These are phyloP conservation scores for Antrozous pallidus DNA, from an alignment of 2,797 vertebrate genomes.

Conservation along the genomic window DNA sequence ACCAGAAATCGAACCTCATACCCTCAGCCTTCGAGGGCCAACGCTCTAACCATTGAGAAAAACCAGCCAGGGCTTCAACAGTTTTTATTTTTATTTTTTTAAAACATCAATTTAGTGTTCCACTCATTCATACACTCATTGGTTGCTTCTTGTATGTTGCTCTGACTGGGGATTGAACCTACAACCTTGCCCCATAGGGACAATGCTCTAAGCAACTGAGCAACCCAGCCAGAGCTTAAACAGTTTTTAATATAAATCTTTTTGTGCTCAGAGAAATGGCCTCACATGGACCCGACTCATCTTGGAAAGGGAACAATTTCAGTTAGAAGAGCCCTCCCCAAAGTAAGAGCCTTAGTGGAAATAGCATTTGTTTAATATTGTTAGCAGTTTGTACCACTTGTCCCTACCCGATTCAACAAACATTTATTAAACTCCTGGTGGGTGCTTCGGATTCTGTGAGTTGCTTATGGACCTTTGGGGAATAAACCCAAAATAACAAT, in stretches of 20 bases:
- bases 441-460: background rate
- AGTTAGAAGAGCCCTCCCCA: background rate
- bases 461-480: background rate
- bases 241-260: background rate
- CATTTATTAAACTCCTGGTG: background rate
- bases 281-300: background rate
- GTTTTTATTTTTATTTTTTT: too few relatives aligned
- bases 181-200: too few relatives aligned
- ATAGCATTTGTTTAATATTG: background rate
- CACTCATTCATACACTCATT: too few relatives aligned
- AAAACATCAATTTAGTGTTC: too few relatives aligned
- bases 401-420: background rate
- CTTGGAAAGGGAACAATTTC: background rate
- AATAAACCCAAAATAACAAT: background rate
- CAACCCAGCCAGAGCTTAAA: background rate
- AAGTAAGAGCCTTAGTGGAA: background rate
- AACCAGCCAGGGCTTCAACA: too few relatives aligned
- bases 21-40: too few relatives aligned
- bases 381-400: background rate
- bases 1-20: too few relatives aligned
- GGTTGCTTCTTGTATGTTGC: too few relatives aligned
- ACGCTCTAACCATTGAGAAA: too few relatives aligned
- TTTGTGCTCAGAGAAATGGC: background rate
- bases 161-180: too few relatives aligned
- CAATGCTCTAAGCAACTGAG: too few relatives aligned